A percentile compares a stretch with the other conserved stretches of the same genome.
phyloP scores from a whole-genome alignment of 2,113 vertebrate genomes.

The Telmatochromis sp. region DNA sequence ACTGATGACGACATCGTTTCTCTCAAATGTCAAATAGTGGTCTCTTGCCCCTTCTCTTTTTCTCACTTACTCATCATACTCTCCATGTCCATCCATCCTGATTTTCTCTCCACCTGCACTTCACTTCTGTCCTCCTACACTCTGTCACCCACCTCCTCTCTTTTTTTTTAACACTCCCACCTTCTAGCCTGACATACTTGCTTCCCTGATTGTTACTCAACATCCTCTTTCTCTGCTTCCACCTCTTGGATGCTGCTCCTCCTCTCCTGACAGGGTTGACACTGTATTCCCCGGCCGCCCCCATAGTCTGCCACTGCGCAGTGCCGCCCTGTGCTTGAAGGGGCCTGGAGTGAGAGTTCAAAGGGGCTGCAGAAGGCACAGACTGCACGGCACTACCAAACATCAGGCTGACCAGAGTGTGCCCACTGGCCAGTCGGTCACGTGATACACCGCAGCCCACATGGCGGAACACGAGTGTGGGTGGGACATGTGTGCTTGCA shows the following conservation, averaged over 20 bases:
- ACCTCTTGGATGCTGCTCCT: neutral
- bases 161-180: neutral
- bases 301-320: slow-evolving; percentile 14
- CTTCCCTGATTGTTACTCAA: neutral
- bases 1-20: slow-evolving; percentile 6
- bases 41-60: neutral
- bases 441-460: slow-evolving; percentile 6
- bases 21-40: slow-evolving; percentile 36
- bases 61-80: neutral
- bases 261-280: neutral
- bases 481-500: neutral
- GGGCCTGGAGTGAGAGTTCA: neutral
- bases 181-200: neutral
- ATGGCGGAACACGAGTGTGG: slow-evolving; percentile 22
- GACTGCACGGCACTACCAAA: neutral
- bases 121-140: neutral
- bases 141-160: neutral
- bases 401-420: neutral
- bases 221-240: neutral
- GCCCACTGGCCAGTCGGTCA: slow-evolving; percentile 15
- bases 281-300: neutral
- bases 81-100: neutral
- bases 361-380: neutral
- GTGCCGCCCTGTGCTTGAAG: neutral
- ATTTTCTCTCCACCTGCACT: neutral